phyloP scores from a whole-genome alignment of 2,113 vertebrate genomes.

The Atrichornis clamosus region DNA sequence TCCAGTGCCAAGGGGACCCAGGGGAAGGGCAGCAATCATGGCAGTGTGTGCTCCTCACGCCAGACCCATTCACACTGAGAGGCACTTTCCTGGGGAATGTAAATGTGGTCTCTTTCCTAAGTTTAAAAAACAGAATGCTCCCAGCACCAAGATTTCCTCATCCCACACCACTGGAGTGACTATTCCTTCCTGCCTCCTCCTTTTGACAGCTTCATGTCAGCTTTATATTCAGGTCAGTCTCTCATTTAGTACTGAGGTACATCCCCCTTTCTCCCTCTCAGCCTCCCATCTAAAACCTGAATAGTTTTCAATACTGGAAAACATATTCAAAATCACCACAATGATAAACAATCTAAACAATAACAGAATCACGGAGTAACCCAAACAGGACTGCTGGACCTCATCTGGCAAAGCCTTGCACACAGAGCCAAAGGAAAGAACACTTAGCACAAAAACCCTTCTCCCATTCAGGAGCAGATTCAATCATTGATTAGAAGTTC shows the following conservation, averaged over 20 bases:
- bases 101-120: background rate
- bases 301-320: background rate
- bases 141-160: background rate
- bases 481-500: conserved; percentile 9
- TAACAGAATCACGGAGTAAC: background rate
- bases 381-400: background rate
- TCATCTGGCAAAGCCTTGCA: background rate
- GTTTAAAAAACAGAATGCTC: background rate
- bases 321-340: background rate
- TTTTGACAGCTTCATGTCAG: background rate
- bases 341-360: background rate
- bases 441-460: background rate
- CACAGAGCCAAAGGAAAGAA: background rate
- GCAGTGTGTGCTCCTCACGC: background rate
- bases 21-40: background rate
- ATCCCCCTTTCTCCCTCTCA: background rate
- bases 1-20: background rate
- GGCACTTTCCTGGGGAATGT: background rate
- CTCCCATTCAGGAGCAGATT: background rate
- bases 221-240: background rate
- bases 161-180: background rate
- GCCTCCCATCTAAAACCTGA: background rate
- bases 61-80: background rate
- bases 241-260: background rate
- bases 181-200: background rate